phyloP scores from a whole-genome alignment of 2,797 vertebrate species.

The Remorina albescens region DNA sequence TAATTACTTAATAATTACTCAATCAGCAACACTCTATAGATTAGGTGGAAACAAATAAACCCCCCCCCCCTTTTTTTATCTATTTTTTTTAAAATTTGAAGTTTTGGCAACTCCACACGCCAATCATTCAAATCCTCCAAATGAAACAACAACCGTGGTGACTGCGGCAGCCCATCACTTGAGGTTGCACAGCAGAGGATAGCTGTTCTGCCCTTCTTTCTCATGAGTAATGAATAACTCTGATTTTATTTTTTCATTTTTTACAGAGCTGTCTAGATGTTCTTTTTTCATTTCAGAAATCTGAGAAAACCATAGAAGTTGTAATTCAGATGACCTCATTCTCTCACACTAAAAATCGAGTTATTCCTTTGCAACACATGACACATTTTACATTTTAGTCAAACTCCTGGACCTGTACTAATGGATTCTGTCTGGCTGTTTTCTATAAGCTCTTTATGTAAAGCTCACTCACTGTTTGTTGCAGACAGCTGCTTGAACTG shows the following conservation, averaged over 20 bases:
- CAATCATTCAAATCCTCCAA: no score
- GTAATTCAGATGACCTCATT: not conserved
- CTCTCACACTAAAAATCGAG: not conserved
- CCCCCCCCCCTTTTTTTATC: no score
- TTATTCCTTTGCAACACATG: not conserved
- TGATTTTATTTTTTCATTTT: not conserved
- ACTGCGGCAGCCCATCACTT: no score
- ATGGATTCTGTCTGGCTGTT: not conserved
- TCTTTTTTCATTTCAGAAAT: conserved; percentile 24
- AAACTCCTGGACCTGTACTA: conserved; percentile 16
- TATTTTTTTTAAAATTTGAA: no score
- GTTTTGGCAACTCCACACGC: not conserved
- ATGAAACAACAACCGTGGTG: no score
- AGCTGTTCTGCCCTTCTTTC: conserved; percentile 16
- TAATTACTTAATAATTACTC: not conserved
- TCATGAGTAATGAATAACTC: not conserved
- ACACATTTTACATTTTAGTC: not conserved
- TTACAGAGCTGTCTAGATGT: conserved; percentile 5
- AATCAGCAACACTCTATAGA: not conserved
- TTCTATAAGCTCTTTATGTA: conserved; percentile 8
- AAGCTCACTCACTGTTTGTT: not conserved
- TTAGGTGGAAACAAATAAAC: not conserved
- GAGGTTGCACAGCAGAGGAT: no score
- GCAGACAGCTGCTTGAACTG: not conserved
- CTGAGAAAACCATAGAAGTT: conserved; percentile 7